Evolutionary conservation across 2,113 vertebrate genomes (phyloP), one percentile per base, ranked within the genome.

Genomic region (Malurus elegans): DNA sequence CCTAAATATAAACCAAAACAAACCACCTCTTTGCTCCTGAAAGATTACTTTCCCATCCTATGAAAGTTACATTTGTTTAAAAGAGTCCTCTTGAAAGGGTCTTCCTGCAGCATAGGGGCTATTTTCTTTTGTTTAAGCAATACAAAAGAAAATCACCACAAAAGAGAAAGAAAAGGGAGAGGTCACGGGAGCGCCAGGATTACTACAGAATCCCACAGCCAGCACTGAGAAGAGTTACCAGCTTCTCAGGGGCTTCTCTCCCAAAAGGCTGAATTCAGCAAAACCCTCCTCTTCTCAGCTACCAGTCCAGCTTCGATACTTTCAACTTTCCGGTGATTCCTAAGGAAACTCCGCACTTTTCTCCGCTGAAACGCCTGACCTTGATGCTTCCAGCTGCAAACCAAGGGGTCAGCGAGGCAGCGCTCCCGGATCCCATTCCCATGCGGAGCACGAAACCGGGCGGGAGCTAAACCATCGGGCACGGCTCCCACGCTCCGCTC

Each of bases 91-190:
- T 26, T 28, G 4, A 60, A 73, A 83, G n/a, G 23, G 18, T 50
- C 58, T 44, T 58, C 13, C 36, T 20, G 10, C 12, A 66, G 61
- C 50, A 64, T 13, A 60, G 20, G 11, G 29, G 17, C 13, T 26
- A 20, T 38, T 75, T 82, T 24, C 69, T 61, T 90, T 90, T 94
- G 93, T 95, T 95, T 51, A 67, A 80, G 57, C 56, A 29, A 25
- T 19, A 94, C 95, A 94, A 96, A 88, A 95, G 90, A 47, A 79
- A 93, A 62, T 7, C 72, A 34, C 32, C 66, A 60, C 54, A 57
- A 73, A 15, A 72, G 32, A 42, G 69, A 64, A 71, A 54, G 53
- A 64, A 51, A 56, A 42, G 54, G 45, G 20, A 40, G 51, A 56
- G 81, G 79, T 64, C 87, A 87, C 1, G 5, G 10, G 56, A 66